These are phyloP conservation scores for Pachypanchax playfairii DNA, from an alignment of 2,113 vertebrate species.

Conservation along the genomic window DNA sequence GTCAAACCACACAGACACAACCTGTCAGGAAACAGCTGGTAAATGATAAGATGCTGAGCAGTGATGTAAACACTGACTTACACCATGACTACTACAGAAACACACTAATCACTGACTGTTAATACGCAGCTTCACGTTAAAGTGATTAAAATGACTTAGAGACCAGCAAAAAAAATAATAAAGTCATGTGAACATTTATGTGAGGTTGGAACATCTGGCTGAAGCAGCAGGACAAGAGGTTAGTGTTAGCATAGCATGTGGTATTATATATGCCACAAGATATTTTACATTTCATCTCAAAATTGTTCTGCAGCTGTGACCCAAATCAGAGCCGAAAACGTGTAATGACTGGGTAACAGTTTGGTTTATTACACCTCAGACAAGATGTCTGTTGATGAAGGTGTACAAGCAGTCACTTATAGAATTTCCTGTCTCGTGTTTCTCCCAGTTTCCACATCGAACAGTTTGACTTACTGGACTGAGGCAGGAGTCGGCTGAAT, in stretches of 20 bases:
- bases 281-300: background rate
- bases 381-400: background rate
- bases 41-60: slow-evolving; percentile 16
- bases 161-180: background rate
- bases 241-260: no score
- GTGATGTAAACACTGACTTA: slow-evolving; percentile 17
- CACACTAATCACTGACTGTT: no score
- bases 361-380: background rate
- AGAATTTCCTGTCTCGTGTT: background rate
- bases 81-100: slow-evolving; percentile 37
- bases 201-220: background rate
- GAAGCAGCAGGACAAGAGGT: background rate
- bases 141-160: background rate
- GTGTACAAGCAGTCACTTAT: background rate
- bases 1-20: background rate
- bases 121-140: no score
- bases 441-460: background rate
- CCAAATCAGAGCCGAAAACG: background rate
- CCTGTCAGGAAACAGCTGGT: slow-evolving; percentile 55
- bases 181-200: background rate
- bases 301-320: background rate
- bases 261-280: background rate
- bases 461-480: background rate
- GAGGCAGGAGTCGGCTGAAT: background rate
- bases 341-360: background rate